Evolutionary conservation across 1,140 invertebrate genomes (phyloP).

Genomic region (Globodera ellingtonae): DNA sequence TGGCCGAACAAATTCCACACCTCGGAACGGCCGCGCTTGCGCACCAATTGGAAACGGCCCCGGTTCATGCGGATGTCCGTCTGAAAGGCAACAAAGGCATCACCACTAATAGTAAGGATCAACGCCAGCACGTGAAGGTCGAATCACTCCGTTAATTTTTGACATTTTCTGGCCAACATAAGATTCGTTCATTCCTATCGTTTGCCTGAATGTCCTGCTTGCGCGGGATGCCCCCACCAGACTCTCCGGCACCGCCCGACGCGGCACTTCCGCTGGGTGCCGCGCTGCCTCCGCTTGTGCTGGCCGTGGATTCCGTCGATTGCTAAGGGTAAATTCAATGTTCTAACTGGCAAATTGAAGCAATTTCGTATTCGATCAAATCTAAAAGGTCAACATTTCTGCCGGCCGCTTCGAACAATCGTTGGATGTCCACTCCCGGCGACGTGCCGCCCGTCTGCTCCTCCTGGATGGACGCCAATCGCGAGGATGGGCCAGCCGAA

Average conservation of each 20-base stretch:
- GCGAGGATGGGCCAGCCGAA: constrained; percentile 30
- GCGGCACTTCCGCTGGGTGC: constrained; percentile 23
- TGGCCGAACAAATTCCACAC: constrained; percentile 65
- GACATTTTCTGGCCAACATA: not conserved
- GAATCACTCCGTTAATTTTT: not conserved
- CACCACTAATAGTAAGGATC: not conserved
- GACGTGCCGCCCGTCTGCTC: constrained; percentile 17
- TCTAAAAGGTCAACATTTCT: constrained; percentile 26
- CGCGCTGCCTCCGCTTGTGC: constrained; percentile 37
- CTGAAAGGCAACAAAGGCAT: constrained; percentile 25
- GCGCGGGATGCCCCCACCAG: constrained; percentile 53
- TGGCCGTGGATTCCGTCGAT: constrained; percentile 58
- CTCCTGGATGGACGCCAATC: constrained; percentile 33
- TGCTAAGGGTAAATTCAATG: constrained; percentile 27
- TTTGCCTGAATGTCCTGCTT: constrained; percentile 58
- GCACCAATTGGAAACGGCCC: constrained; percentile 60
- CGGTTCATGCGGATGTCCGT: constrained; percentile 59
- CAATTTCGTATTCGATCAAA: not conserved
- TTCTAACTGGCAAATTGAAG: not conserved
- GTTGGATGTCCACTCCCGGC: not conserved
- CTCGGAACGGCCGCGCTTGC: constrained; percentile 62
- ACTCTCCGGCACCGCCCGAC: constrained; percentile 5
- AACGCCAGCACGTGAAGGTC: not conserved
- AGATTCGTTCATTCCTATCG: too few species aligned
- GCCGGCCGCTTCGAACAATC: constrained; percentile 8